Evolutionary conservation across 2,888 invertebrate species (phyloP), one percentile per base, ranked within the genome.

Genomic region (Mystacides longicornis): DNA sequence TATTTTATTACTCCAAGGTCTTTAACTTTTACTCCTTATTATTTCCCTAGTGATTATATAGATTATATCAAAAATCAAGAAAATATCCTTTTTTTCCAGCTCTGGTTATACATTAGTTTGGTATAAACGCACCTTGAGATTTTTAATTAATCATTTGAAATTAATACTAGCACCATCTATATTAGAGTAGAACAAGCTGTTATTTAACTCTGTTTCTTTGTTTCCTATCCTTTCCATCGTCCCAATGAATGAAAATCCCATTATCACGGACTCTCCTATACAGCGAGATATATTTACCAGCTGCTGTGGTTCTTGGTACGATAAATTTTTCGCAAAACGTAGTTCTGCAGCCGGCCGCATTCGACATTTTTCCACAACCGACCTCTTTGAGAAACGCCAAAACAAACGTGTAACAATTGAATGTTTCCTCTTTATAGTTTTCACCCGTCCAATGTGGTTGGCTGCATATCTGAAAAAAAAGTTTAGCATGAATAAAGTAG

Each of bases 401-500:
- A 9, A 93, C 89, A 72, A 93, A 93, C 46, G 86, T 85, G 66
- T 91, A 93, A 68, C 93, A 93, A 70, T 93, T 93, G 71, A 88
- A 83, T 46, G 78, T 77, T 60, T 82, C 81, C 72, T 89, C 87
- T 66, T 87, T 75, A 68, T 93, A 93, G 65, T 82, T 79, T 45
- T 79, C 74, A 20, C 82, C 69, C 50, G 81, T 81, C 89, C 89
- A 89, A 51, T 79, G 73, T 37, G 78, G 67, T 65, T 82, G 78
- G 59, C 77, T 73, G 64, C 80, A 78, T 49, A 79, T 73, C 71
- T 79, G 63, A 54, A 57, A 18, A 53, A 19, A 45, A 19, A 14
- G 9, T 7, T 31, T n/a, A 31, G 31, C n/a, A n/a, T n/a, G n/a
- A n/a, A n/a, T n/a, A n/a, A n/a, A n/a, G n/a, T n/a, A n/a, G n/a